Conservation (phyloP, 2,888 invertebrate genomes). For the Eristalis arbustorum region DNA sequence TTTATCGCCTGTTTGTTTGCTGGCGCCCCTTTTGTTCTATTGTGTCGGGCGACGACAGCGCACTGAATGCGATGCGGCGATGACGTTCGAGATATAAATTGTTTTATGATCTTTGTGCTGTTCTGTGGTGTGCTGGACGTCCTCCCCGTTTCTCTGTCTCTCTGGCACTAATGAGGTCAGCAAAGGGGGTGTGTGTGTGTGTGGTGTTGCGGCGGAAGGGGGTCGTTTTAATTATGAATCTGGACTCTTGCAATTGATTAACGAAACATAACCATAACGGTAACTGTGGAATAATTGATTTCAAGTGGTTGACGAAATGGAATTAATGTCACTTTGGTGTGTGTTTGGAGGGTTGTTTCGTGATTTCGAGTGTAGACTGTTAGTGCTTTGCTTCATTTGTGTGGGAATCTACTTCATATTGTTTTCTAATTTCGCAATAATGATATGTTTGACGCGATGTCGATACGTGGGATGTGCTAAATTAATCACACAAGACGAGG, state of each 20-base stretch:
- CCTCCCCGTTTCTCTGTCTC: background rate
- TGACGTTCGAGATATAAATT: constrained; percentile 38
- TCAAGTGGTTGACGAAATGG: background rate
- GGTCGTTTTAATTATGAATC: constrained; percentile 3
- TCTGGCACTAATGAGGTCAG: constrained; percentile 12
- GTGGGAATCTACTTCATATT: no score
- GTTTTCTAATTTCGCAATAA: no score
- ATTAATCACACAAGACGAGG: no score
- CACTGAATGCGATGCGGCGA: constrained; percentile 17
- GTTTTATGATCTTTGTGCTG: constrained; percentile 35
- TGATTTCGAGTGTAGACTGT: background rate
- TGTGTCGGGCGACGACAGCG: constrained; percentile 8
- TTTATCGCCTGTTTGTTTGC: constrained; percentile 47
- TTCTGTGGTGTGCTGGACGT: background rate
- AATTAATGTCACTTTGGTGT: background rate
- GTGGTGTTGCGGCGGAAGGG: background rate
- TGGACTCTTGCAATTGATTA: background rate
- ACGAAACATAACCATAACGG: background rate
- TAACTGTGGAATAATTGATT: background rate
- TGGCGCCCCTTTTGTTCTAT: constrained; percentile 57
- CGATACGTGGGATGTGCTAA: no score
- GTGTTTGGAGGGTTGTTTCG: no score
- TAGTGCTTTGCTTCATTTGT: no score
- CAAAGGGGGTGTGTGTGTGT: no score
- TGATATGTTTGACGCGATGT: no score